Evolutionary conservation across 1,140 invertebrate genomes (phyloP).

Genomic region (Pogonomyrmex barbatus): DNA sequence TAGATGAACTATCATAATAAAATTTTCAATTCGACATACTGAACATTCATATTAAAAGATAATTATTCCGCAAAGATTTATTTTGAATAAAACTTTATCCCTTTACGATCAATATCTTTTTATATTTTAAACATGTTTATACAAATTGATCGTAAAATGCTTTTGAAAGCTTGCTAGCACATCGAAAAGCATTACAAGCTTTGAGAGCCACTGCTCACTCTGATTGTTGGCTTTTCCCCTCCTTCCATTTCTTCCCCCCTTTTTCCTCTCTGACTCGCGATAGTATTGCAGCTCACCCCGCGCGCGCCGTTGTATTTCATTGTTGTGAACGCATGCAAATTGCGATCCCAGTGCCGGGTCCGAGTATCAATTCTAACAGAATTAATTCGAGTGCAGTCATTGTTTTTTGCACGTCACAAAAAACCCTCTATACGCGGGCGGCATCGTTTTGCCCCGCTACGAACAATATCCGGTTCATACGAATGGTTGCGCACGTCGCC

Average conservation of each 20-base stretch:
- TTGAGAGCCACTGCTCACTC: constrained; percentile 72
- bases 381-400: constrained; percentile 80
- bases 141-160: neutral
- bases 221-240: constrained; percentile 73
- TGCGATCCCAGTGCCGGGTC: constrained; percentile 73
- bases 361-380: constrained; percentile 80
- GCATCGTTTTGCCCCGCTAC: constrained; percentile 70
- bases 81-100: neutral
- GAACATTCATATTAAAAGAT: neutral
- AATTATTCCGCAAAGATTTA: neutral
- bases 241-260: constrained; percentile 52
- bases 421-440: constrained; percentile 63
- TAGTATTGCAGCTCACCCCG: constrained; percentile 58
- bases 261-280: constrained; percentile 49
- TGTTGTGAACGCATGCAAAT: constrained; percentile 81
- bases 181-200: neutral
- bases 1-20: neutral
- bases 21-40: neutral
- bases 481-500: constrained; percentile 50
- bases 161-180: neutral
- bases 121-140: neutral
- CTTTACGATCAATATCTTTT: neutral
- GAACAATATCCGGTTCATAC: constrained; percentile 71
- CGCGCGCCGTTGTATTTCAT: constrained; percentile 74
- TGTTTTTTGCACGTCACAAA: constrained; percentile 79